Evolutionary conservation across 2,797 vertebrate species (phyloP).

Genomic region (Echeneis naucrates): DNA sequence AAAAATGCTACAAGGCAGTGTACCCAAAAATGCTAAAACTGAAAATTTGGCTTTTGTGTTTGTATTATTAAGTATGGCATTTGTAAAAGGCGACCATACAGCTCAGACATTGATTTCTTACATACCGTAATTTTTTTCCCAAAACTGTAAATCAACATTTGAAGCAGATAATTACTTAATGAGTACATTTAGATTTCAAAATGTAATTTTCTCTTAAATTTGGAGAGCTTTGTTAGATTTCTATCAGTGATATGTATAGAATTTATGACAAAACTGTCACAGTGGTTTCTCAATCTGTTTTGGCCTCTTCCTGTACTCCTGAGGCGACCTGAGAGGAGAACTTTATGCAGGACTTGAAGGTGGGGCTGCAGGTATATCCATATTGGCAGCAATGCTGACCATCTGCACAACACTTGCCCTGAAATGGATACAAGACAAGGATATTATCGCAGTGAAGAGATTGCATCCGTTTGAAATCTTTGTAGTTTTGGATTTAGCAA

Average conservation of each 20-base stretch:
- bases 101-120: no score
- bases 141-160: no score
- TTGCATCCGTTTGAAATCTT: no score
- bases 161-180: no score
- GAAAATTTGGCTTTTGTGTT: no score
- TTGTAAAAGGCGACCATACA: neutral
- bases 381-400: conserved; percentile 77
- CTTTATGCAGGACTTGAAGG: conserved; percentile 41
- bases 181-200: no score
- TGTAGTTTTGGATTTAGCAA: no score
- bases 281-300: conserved; percentile 19
- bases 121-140: neutral
- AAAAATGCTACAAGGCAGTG: neutral
- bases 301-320: conserved; percentile 21
- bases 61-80: no score
- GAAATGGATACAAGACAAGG: conserved; percentile 38
- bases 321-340: conserved; percentile 28
- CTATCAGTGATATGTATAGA: neutral
- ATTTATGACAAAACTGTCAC: neutral
- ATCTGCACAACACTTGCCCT: conserved; percentile 77
- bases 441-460: neutral
- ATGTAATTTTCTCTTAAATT: neutral
- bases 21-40: neutral
- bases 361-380: conserved; percentile 64
- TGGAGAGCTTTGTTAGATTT: neutral